A percentile compares a stretch with the other conserved stretches of the same genome.
phyloP scores from a whole-genome alignment of 2,888 invertebrate genomes.

The Globia sparganii region DNA sequence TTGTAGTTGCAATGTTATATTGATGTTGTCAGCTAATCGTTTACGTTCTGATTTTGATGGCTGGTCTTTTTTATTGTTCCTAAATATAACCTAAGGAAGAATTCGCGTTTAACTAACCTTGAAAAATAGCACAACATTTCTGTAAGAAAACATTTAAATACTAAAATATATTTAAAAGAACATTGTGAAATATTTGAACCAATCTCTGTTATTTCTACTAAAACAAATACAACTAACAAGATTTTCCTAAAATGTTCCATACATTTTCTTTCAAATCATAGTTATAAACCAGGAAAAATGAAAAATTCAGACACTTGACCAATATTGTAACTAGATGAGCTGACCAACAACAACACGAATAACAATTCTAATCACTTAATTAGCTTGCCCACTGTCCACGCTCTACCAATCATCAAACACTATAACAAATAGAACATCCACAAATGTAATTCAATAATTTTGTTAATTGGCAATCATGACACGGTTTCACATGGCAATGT shows the following conservation, averaged over 20 bases:
- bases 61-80: too few species aligned
- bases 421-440: constrained; percentile 38
- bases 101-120: neutral
- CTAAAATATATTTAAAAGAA: neutral
- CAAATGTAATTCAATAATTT: constrained; percentile 71
- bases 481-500: constrained; percentile 78
- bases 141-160: too few species aligned
- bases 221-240: neutral
- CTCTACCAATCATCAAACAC: constrained; percentile 21
- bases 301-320: neutral
- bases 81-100: neutral
- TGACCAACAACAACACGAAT: neutral
- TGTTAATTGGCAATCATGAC: constrained; percentile 88
- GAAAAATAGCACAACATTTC: neutral
- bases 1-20: constrained; percentile 17
- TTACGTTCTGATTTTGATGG: neutral
- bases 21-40: neutral
- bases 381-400: constrained; percentile 5
- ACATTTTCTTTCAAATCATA: neutral
- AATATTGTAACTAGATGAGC: neutral
- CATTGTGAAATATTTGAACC: too few species aligned
- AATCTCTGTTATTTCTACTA: neutral
- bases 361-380: constrained; percentile 4
- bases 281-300: neutral
- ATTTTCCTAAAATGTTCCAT: neutral